phyloP scores from a whole-genome alignment of 2,888 invertebrate species.

The Melieria omissa region DNA sequence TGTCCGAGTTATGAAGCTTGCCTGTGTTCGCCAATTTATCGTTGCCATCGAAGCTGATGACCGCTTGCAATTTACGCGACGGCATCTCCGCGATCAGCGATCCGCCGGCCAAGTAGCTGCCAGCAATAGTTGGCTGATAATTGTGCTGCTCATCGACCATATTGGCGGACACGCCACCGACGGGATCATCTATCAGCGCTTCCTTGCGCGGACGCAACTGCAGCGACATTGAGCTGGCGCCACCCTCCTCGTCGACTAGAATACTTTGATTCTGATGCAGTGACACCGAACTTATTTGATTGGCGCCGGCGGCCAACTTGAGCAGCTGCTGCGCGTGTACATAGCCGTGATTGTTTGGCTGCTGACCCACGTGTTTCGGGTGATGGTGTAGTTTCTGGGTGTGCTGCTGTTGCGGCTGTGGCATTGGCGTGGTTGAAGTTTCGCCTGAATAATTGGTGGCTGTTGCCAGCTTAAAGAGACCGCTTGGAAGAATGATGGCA shows the following conservation, averaged over 20 bases:
- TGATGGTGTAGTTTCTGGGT: conserved; percentile 38
- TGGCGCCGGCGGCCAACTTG: conserved; percentile 37
- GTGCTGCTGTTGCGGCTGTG: conserved; percentile 34
- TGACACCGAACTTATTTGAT: too few species aligned
- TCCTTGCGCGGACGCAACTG: conserved; percentile 32
- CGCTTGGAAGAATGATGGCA: conserved; percentile 44
- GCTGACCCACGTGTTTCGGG: conserved; percentile 40
- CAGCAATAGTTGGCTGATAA: conserved; percentile 35
- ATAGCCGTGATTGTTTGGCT: conserved; percentile 23
- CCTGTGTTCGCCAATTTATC: conserved; percentile 12
- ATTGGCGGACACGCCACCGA: conserved; percentile 23
- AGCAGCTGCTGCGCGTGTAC: conserved; percentile 37
- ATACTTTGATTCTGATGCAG: too few species aligned
- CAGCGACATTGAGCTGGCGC: conserved; percentile 26
- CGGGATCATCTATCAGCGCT: conserved; percentile 30
- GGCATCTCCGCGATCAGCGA: conserved; percentile 37
- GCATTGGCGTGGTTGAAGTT: conserved; percentile 31
- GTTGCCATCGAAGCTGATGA: conserved; percentile 21
- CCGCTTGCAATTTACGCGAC: conserved; percentile 40
- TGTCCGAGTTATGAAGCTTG: conserved; percentile 35
- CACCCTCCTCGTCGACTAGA: conserved; percentile 32
- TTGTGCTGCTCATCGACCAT: conserved; percentile 47
- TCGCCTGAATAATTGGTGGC: conserved; percentile 33
- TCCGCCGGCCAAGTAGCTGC: conserved; percentile 32
- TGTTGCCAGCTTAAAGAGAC: neutral